These are phyloP conservation scores for Acleris sparsana DNA, from an alignment of 2,888 invertebrate genomes.

Conservation along the genomic window DNA sequence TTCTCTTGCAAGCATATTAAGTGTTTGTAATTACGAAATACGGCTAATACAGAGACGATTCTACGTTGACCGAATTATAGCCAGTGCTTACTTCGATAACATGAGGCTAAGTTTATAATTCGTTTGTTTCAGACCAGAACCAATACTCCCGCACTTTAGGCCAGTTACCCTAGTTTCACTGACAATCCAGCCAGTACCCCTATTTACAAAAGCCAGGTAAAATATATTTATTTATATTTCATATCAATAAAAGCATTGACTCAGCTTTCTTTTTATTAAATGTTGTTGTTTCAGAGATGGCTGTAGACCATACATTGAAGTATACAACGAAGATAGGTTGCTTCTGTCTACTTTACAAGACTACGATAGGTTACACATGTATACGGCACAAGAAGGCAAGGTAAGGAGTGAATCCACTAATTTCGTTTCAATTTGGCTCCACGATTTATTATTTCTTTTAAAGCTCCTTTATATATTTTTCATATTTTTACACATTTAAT, in stretches of 20 bases:
- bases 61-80: too few species aligned
- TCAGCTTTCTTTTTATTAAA: constrained; percentile 5
- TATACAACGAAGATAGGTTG: constrained; percentile 94
- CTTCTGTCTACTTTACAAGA: constrained; percentile 92
- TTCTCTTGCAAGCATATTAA: too few species aligned
- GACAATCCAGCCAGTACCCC: constrained; percentile 93
- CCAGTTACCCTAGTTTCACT: constrained; percentile 92
- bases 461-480: too few species aligned
- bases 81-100: too few species aligned
- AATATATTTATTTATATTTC: constrained; percentile 36
- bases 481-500: too few species aligned
- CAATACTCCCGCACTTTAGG: constrained; percentile 90
- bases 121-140: constrained; percentile 80
- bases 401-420: constrained; percentile 56
- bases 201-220: constrained; percentile 95
- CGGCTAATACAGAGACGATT: too few species aligned
- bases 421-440: too few species aligned
- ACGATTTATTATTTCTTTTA: too few species aligned
- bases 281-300: constrained; percentile 87
- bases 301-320: constrained; percentile 95
- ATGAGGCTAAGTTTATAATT: background rate
- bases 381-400: constrained; percentile 88
- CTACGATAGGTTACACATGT: constrained; percentile 93
- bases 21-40: too few species aligned
- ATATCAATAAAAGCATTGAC: background rate